Evolutionary conservation across 2,888 invertebrate species (phyloP).

Genomic region (Xanthia icteritia): DNA sequence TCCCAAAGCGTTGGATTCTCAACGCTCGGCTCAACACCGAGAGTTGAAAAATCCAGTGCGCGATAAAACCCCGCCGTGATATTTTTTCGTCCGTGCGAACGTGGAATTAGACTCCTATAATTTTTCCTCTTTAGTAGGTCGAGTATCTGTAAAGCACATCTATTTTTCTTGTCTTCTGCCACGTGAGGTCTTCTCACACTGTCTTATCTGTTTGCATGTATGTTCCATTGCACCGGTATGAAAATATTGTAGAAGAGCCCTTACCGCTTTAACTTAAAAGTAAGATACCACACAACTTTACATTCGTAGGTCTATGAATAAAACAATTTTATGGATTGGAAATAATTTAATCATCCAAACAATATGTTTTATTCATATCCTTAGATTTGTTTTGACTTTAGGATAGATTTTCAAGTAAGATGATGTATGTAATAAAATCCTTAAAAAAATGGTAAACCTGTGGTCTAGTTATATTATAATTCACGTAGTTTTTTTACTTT

Average conservation of each 20-base stretch:
- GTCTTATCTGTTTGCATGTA: constrained; percentile 59
- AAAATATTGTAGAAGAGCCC: constrained; percentile 27
- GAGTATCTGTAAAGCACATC: constrained; percentile 33
- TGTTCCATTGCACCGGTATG: constrained; percentile 35
- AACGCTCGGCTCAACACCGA: too few relatives aligned
- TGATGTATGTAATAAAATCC: neutral
- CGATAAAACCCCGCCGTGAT: too few relatives aligned
- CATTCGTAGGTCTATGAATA: neutral
- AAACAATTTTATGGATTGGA: neutral
- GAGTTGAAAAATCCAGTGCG: too few relatives aligned
- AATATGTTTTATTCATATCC: neutral
- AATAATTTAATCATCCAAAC: neutral
- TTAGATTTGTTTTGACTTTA: neutral
- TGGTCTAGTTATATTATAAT: neutral
- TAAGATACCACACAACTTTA: constrained; percentile 32
- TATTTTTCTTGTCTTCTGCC: constrained; percentile 10
- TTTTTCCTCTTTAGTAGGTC: neutral
- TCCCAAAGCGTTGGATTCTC: too few relatives aligned
- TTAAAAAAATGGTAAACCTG: neutral
- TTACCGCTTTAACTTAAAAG: constrained; percentile 26
- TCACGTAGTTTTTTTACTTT: constrained; percentile 8
- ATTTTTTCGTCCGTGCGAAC: too few relatives aligned
- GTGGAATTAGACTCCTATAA: too few relatives aligned
- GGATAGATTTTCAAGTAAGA: constrained; percentile 3
- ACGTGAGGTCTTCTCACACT: constrained; percentile 18